phyloP scores from a whole-genome alignment of 2,113 vertebrate species.

The Onychostruthus taczanowskii region DNA sequence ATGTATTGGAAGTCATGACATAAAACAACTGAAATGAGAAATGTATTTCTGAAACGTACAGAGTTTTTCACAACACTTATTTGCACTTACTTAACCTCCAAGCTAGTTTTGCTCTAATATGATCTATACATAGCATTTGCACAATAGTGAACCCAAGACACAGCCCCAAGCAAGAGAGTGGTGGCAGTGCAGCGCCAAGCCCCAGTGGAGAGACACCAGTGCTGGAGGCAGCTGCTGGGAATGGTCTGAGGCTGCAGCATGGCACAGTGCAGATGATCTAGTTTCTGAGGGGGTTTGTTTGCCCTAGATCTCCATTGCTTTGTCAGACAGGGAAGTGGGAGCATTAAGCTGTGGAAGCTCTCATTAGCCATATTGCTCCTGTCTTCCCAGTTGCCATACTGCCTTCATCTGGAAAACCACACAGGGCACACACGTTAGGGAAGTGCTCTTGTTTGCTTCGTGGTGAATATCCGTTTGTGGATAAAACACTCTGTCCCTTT shows the following conservation, averaged over 20 bases:
- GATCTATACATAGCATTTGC: neutral
- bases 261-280: neutral
- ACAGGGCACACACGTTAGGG: no score
- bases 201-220: neutral
- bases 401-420: neutral
- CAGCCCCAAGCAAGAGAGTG: neutral
- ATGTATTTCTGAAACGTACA: neutral
- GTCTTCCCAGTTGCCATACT: neutral
- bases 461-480: neutral
- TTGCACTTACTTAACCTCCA: neutral
- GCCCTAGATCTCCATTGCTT: neutral
- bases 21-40: neutral
- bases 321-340: neutral
- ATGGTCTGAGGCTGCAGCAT: accelerated
- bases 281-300: neutral
- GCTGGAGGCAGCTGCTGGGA: neutral
- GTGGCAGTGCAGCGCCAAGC: neutral
- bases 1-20: neutral
- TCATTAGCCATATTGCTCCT: neutral
- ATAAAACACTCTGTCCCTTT: neutral
- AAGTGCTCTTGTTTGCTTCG: neutral
- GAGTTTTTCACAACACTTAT: neutral
- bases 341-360: neutral
- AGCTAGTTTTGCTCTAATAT: neutral
- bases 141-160: accelerated